Base-by-base conservation (phyloP, 2,113 vertebrate genomes). In the Myrmecobius fasciatus region DNA sequence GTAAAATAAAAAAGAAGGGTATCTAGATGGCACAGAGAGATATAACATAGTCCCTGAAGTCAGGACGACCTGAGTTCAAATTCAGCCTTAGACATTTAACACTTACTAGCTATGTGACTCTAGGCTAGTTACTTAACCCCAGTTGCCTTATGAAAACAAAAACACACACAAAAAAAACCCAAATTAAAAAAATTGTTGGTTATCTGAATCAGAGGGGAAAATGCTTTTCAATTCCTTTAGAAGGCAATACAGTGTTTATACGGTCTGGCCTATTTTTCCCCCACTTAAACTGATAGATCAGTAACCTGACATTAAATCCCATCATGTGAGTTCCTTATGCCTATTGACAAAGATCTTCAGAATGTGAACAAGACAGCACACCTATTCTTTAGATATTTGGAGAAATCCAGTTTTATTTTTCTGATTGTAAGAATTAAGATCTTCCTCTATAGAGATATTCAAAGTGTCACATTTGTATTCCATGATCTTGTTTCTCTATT, bases 171-270 rank as follows among this genome's bases (percentile, higher is more conserved):
- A 51, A 51, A 51, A 9, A 10, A 4, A 8, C 49, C 9, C 9
- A 51, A 51, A 51, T 51, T 51, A 11, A 51, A 51, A 51, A 51
- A 48, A n/a, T n/a, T n/a, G 1, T 25, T 8, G 12, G 1, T n/a
- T 90, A 51, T 25, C 53, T 90, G 47, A 95, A 89, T 90, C 48
- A 95, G 53, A 67, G 25, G 90, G 89, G 46, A 94, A 25, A 5
- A 54, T 91, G 24, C 47, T 88, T 96, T 93, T 52, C 52, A n/a
- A 75, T 75, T 67, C 20, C 9, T 67, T 26, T 92, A 9, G 24
- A 93, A 56, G 3, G 53, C 83, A 17, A 51, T 48, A 10, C 11
- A 46, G 22, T 88, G 2, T 88, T 5, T 49, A 25, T 92, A 28
- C 8, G 53, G 53, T 60, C 1, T 60, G 26, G 88, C 47, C 1